Conservation (phyloP, 2,113 vertebrate species). For the Raphicerus campestris region DNA sequence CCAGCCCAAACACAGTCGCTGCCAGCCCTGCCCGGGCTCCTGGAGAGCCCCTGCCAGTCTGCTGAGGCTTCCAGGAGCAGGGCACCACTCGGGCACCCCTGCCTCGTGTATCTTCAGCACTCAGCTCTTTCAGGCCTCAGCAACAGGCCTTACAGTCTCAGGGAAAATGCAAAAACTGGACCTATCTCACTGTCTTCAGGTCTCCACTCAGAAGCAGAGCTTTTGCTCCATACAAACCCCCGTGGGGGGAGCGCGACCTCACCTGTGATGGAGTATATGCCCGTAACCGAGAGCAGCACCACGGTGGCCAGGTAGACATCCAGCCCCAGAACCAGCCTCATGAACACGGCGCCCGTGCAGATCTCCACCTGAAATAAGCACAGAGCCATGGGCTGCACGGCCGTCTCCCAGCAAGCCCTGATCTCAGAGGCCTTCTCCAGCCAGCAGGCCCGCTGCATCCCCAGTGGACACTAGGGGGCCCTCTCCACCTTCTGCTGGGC, state of each 20-base stretch:
- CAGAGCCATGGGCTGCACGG: not conserved
- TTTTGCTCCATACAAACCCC: not conserved
- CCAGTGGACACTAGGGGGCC: not conserved
- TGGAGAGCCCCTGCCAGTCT: not conserved
- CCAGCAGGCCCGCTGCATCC: not conserved
- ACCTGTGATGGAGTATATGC: conserved; percentile 93
- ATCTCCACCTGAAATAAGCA: conserved; percentile 85
- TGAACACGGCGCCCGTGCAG: conserved; percentile 90
- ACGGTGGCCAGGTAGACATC: conserved; percentile 89
- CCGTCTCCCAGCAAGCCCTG: not conserved
- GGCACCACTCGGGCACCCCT: not conserved
- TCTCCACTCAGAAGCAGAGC: not conserved
- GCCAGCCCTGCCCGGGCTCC: not conserved
- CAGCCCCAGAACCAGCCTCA: conserved; percentile 85
- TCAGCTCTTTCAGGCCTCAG: not conserved
- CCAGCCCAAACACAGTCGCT: not conserved
- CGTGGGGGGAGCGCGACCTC: conserved; percentile 13
- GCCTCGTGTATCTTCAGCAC: not conserved
- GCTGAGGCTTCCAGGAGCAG: not conserved
- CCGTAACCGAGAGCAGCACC: conserved; percentile 83
- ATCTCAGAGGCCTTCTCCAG: not conserved
- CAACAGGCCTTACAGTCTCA: not conserved
- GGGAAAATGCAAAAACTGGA: not conserved
- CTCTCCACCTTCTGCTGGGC: not conserved
- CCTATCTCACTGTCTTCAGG: not conserved